Conservation (phyloP, 2,113 vertebrate species). For the Redunca redunca region DNA sequence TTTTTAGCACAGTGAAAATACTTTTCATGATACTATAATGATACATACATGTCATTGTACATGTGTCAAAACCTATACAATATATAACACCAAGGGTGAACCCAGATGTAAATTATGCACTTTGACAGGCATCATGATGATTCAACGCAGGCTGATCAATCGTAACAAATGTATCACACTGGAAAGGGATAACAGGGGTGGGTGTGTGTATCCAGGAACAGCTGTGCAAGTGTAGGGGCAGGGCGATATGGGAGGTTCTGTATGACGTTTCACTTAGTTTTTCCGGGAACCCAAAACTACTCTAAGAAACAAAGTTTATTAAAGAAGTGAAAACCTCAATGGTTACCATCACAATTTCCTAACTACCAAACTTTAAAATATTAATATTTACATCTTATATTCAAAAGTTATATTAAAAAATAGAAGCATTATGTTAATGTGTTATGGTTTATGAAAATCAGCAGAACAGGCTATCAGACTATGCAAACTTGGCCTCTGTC, state of each 20-base stretch:
- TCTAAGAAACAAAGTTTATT: background rate
- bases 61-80: background rate
- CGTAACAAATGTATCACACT: background rate
- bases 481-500: background rate
- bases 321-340: background rate
- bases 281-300: background rate
- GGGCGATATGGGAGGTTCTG: background rate
- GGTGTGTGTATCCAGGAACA: no score
- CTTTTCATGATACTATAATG: background rate
- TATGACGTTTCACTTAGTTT: background rate
- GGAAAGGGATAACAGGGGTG: background rate
- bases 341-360: background rate
- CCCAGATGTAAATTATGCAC: background rate
- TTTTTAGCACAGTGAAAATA: background rate
- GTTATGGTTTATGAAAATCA: background rate
- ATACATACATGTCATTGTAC: background rate
- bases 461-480: background rate
- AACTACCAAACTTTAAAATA: slow-evolving; percentile 22
- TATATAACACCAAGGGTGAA: background rate
- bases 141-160: background rate
- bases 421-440: background rate
- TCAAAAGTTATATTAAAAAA: slow-evolving; percentile 18
- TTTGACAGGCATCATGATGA: background rate
- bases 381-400: background rate
- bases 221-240: background rate